Percentiles rank a stretch among this genome's conserved stretches.
Conservation (phyloP, 2,113 vertebrate genomes). For the Boulengeromyrus knoepffleri region DNA sequence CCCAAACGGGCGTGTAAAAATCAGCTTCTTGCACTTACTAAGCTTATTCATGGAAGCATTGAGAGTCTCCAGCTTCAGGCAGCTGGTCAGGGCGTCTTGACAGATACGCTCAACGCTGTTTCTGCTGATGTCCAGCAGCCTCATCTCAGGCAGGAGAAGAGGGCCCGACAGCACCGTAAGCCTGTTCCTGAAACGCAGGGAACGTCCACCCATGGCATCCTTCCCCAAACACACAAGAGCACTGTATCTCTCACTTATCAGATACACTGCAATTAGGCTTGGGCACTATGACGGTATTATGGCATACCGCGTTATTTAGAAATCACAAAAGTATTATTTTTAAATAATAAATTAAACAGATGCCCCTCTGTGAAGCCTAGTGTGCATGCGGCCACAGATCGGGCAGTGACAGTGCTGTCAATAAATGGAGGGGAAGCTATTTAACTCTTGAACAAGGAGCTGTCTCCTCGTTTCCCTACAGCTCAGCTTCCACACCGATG, state of each 20-base stretch:
- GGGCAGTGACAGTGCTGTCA: not conserved
- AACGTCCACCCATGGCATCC: not conserved
- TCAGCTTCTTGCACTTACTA: conserved; percentile 60
- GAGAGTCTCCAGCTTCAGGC: conserved; percentile 76
- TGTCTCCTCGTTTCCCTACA: not conserved
- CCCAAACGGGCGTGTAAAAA: not conserved
- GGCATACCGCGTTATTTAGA: not conserved
- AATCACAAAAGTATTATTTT: not conserved
- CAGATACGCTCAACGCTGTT: conserved; percentile 68
- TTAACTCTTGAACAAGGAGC: not conserved
- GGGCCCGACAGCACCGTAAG: conserved; percentile 61
- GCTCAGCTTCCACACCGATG: not conserved
- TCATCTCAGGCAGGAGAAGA: conserved; percentile 70
- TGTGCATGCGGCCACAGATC: not conserved
- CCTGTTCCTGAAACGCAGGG: conserved; percentile 65
- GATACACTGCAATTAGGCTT: not conserved
- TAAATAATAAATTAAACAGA: not conserved
- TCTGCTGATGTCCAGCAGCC: conserved; percentile 79
- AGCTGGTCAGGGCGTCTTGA: conserved; percentile 65
- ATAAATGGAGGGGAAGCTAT: not conserved
- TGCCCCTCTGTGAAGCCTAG: not conserved
- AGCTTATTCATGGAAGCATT: conserved; percentile 75
- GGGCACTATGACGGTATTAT: not conserved
- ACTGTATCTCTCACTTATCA: not conserved
- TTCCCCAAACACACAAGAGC: not conserved